Evolutionary conservation across 2,797 vertebrate genomes (phyloP).

Genomic region (Leontocebus nigricollis): DNA sequence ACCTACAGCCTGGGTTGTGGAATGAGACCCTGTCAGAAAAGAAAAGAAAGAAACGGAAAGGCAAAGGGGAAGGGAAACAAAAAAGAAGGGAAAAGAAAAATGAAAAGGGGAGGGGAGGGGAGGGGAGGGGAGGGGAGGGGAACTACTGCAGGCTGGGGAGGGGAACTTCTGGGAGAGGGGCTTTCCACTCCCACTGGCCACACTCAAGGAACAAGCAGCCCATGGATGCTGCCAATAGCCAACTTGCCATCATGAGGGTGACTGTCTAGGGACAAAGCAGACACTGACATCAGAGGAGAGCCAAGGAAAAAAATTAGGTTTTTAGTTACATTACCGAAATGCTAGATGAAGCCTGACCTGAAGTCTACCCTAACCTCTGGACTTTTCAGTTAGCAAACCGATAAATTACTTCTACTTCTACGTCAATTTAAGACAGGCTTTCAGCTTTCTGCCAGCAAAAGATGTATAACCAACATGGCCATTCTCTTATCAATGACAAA

Average conservation of each 20-base stretch:
- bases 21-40: neutral
- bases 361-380: neutral
- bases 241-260: neutral
- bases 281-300: neutral
- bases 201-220: neutral
- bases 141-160: too few relatives aligned
- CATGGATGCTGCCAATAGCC: neutral
- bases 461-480: neutral
- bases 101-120: neutral
- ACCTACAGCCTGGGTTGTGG: neutral
- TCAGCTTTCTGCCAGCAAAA: neutral
- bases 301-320: neutral
- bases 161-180: neutral
- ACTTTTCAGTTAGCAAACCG: neutral
- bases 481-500: neutral
- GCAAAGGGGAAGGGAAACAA: neutral
- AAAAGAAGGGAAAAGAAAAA: neutral
- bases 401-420: neutral
- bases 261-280: neutral
- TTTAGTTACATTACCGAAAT: neutral
- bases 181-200: neutral
- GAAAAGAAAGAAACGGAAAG: too few relatives aligned
- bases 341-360: neutral
- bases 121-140: rapidly evolving
- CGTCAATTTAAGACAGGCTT: neutral